Base-by-base conservation (phyloP, 2,113 vertebrate genomes). In the Clarias magur region DNA sequence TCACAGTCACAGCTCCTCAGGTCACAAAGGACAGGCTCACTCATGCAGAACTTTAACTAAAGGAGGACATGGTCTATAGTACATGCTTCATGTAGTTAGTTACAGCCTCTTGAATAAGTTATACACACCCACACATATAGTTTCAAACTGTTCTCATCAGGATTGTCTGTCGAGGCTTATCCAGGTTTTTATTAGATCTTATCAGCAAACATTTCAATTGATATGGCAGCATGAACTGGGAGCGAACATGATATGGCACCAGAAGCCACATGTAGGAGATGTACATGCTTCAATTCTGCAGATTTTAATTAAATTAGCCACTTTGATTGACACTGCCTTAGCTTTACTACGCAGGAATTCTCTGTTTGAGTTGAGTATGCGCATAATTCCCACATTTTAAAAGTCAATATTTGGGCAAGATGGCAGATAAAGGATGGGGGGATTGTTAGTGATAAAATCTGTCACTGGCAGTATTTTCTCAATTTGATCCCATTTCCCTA, bases 161-260 rank as follows among this genome's bases (percentile, higher is more conserved):
- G 2, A 94, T 95, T 95, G 96, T 95, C 96, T 96, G 94, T 97
- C 96, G 96, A 86, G 89, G 90, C 68, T n/a, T 87, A 94, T 92
- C 90, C 89, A 79, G 94, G 94, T 94, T 96, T 95, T 95, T 94
- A 96, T 96, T 96, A 94, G 92, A 62, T 67, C 81, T 90, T 62
- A 94, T 96, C 97, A 96, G 91, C 93, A 94, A 93, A 92, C 93
- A 95, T 94, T 92, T 94, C 88, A 93, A 93, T 94, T 94, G 88
- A 48, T 76, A 53, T 81, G 7, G 57, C 86, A 42, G 91, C 88
- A 78, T 90, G 65, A 86, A 79, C 70, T 68, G 76, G 7, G 12
- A 57, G n/a, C 23, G 78, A 87, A 87, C 90, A 88, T 42, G 79
- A 85, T 78, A 76, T 87, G 91, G 89, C 42, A 75, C 21, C 72